Conservation (phyloP, 2,888 invertebrate species). For the Heliconius cydno region DNA sequence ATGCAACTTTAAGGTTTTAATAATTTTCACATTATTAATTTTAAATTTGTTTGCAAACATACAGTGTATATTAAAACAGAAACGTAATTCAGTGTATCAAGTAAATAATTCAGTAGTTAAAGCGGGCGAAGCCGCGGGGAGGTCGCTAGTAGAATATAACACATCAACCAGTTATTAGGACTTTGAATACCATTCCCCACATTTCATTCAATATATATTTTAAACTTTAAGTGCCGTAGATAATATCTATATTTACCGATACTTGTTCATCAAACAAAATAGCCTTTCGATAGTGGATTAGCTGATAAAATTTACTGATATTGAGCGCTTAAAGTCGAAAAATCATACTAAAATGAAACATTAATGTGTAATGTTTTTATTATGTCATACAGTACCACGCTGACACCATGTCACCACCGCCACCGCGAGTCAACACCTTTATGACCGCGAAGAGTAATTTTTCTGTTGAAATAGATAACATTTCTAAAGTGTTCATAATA, state of each 20-base stretch:
- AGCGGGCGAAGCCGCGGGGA: no score
- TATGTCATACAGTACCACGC: neutral
- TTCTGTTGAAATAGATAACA: slow-evolving; percentile 26
- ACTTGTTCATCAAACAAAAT: neutral
- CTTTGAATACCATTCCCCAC: neutral
- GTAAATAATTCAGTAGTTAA: no score
- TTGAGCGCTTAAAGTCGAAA: neutral
- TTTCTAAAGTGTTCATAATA: slow-evolving; percentile 43
- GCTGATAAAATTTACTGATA: neutral
- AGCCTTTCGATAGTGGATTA: slow-evolving; percentile 1
- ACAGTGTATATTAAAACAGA: no score
- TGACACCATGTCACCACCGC: slow-evolving; percentile 34
- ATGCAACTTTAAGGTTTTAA: no score
- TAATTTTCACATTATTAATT: no score
- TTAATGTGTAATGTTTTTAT: neutral
- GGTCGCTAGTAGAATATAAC: neutral
- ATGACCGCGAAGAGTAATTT: slow-evolving; percentile 2
- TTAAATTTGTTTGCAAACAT: no score
- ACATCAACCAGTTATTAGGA: neutral
- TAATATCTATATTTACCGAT: neutral
- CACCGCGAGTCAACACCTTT: slow-evolving; percentile 35
- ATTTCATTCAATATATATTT: neutral
- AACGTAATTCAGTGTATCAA: no score
- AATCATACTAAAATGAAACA: neutral
- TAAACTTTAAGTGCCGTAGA: neutral